phyloP scores from a whole-genome alignment of 2,113 vertebrate genomes.

The Noturus placidus region DNA sequence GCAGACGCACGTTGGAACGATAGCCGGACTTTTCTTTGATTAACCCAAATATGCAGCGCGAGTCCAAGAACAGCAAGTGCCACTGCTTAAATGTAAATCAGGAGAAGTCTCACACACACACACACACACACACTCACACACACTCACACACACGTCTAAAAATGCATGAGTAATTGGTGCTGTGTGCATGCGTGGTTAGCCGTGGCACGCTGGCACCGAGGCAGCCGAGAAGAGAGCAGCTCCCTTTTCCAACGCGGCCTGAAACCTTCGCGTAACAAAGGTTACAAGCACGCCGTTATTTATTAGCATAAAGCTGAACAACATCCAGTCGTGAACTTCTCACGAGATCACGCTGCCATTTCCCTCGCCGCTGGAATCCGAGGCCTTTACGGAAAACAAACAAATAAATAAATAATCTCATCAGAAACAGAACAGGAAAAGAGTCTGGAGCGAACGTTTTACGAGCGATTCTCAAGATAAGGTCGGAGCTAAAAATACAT shows the following conservation, averaged over 20 bases:
- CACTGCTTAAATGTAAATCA: constrained; percentile 80
- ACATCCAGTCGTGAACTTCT: background rate
- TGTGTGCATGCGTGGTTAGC: constrained; percentile 75
- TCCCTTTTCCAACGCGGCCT: background rate
- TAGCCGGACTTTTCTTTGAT: constrained; percentile 78
- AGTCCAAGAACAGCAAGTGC: constrained; percentile 82
- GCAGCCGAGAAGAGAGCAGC: constrained; percentile 47
- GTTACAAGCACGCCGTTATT: background rate
- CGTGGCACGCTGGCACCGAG: constrained; percentile 59
- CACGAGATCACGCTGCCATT: constrained; percentile 26
- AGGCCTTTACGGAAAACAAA: constrained; percentile 15
- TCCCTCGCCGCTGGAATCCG: constrained; percentile 58
- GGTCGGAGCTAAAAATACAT: constrained; percentile 71
- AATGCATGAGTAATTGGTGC: constrained; percentile 82
- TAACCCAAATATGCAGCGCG: constrained; percentile 66
- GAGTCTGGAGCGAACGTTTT: constrained; percentile 44
- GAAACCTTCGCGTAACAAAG: background rate
- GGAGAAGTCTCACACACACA: constrained; percentile 40
- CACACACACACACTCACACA: constrained; percentile 4
- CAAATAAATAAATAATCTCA: background rate
- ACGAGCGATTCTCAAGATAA: constrained; percentile 59
- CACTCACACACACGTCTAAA: constrained; percentile 80
- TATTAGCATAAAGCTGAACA: too few relatives aligned
- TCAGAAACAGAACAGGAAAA: constrained; percentile 26
- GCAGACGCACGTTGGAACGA: constrained; percentile 47